A percentile compares a stretch with the other conserved stretches of the same genome.
Evolutionary conservation across 2,113 vertebrate species (phyloP).

Genomic region (Epinephelus cyanopodus): DNA sequence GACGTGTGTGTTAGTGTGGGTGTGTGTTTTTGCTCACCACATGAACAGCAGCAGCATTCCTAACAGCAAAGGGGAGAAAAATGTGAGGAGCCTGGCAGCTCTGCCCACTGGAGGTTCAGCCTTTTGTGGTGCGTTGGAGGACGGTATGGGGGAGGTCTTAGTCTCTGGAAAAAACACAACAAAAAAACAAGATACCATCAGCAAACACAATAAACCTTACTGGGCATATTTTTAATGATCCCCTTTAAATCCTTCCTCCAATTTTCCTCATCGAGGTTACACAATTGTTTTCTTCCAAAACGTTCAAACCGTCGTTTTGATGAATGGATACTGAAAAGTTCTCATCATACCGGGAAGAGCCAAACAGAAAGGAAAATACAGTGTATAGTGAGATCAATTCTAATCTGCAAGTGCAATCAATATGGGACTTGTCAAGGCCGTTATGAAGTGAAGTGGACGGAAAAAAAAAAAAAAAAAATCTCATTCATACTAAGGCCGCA

Average conservation of each 20-base stretch:
- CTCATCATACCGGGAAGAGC: conserved; percentile 55
- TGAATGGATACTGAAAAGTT: conserved; percentile 58
- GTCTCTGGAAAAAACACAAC: conserved; percentile 59
- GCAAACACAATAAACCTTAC: conserved; percentile 43
- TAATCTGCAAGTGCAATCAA: conserved; percentile 76
- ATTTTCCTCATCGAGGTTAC: neutral
- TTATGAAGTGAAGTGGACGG: conserved; percentile 72
- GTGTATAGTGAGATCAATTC: conserved; percentile 73
- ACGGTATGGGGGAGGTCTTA: conserved; percentile 79
- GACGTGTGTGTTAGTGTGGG: conserved; percentile 19
- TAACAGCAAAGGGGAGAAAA: conserved; percentile 76
- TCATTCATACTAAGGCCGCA: conserved; percentile 26
- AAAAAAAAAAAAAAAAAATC: conserved; percentile 43
- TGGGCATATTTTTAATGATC: conserved; percentile 15
- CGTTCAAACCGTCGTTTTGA: conserved; percentile 40
- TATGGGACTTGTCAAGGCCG: conserved; percentile 73
- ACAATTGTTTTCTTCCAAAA: conserved; percentile 26
- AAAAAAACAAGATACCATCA: conserved; percentile 41
- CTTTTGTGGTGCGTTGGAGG: conserved; percentile 78
- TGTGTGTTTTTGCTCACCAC: conserved; percentile 69
- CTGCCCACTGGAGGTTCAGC: conserved; percentile 74
- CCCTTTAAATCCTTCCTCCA: neutral
- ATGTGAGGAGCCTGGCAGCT: conserved; percentile 67
- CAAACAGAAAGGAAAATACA: conserved; percentile 66
- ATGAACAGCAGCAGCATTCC: conserved; percentile 79